Conservation (phyloP, 2,888 invertebrate species). For the Drosophila conformis region DNA sequence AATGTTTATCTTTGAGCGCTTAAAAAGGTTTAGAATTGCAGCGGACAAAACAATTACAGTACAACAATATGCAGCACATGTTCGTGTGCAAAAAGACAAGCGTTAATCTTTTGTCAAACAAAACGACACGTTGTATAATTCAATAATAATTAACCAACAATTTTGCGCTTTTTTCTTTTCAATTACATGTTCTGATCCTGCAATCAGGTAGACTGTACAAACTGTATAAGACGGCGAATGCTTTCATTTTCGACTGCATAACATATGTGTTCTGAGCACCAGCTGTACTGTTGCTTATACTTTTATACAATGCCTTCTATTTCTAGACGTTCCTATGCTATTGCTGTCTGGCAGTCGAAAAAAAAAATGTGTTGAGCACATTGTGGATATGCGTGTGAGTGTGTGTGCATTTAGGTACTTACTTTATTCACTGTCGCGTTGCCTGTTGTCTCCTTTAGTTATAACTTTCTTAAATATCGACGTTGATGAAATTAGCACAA, state of each 20-base stretch:
- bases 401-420: constrained; percentile 25
- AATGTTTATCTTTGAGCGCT: constrained; percentile 17
- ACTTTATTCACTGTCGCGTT: constrained; percentile 34
- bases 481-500: constrained; percentile 17
- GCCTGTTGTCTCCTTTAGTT: constrained; percentile 8
- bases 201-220: constrained; percentile 8
- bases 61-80: constrained; percentile 24
- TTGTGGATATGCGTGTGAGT: constrained; percentile 8
- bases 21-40: constrained; percentile 18
- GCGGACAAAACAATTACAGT: constrained; percentile 9
- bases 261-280: constrained; percentile 39
- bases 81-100: constrained; percentile 27
- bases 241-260: constrained; percentile 51
- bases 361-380: constrained; percentile 4
- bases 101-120: constrained; percentile 43
- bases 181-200: constrained; percentile 11
- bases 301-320: constrained; percentile 51
- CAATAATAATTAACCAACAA: constrained; percentile 34
- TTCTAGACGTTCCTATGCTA: constrained; percentile 51
- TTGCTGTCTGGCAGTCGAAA: constrained; percentile 11
- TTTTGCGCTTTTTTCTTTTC: constrained; percentile 26
- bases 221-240: not conserved
- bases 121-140: constrained; percentile 34
- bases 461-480: constrained; percentile 26
- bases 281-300: constrained; percentile 8